phyloP scores from a whole-genome alignment of 92 coral and sea anemone genomes.

The Metridium senile region DNA sequence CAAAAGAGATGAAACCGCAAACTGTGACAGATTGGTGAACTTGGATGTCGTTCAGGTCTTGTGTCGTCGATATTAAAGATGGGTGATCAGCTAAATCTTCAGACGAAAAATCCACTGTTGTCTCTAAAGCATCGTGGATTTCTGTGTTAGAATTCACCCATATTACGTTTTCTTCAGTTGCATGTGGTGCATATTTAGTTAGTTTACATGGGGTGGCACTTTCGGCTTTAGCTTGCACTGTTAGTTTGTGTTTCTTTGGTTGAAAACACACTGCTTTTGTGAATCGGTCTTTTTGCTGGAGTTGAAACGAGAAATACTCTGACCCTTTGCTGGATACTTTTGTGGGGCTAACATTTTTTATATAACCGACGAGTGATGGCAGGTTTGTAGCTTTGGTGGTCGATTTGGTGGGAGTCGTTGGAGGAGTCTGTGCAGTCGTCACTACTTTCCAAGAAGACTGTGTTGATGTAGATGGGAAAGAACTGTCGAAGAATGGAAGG shows the following conservation, averaged over 20 bases:
- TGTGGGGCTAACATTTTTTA: conserved; percentile 53
- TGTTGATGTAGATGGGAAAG: neutral
- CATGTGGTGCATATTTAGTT: conserved; percentile 31
- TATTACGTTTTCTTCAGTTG: conserved; percentile 45
- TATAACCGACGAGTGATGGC: conserved; percentile 52
- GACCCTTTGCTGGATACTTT: conserved; percentile 45
- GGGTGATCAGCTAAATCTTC: conserved; percentile 26
- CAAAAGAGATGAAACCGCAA: conserved; percentile 44
- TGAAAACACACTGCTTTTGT: conserved; percentile 57
- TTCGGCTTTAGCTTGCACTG: conserved; percentile 56
- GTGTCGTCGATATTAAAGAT: conserved; percentile 38
- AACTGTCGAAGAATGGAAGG: neutral
- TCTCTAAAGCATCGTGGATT: conserved; percentile 36
- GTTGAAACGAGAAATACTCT: conserved; percentile 46
- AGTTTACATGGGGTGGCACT: conserved; percentile 46
- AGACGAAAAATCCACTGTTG: conserved; percentile 24
- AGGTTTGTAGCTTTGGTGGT: neutral
- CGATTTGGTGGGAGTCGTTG: conserved; percentile 22
- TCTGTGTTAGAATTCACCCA: conserved; percentile 49
- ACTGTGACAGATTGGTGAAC: conserved; percentile 42
- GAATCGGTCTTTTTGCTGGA: conserved; percentile 50
- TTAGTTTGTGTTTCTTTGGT: conserved; percentile 51
- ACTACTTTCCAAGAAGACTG: neutral
- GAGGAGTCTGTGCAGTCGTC: neutral
- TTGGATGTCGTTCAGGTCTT: conserved; percentile 44